Conservation (phyloP, 2,113 vertebrate species). For the Gulo gulo region DNA sequence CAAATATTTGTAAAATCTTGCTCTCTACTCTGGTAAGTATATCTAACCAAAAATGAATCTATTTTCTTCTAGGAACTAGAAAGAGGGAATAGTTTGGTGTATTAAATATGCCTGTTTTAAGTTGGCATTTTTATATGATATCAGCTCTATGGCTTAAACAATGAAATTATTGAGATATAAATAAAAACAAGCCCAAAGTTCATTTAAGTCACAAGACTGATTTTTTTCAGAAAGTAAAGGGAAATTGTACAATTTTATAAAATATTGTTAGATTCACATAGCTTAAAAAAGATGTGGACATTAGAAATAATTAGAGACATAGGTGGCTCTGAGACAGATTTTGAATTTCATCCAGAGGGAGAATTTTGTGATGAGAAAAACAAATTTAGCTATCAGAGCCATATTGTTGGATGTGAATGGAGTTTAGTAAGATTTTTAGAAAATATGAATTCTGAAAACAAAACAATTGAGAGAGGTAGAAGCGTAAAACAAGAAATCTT, state of each 20-base stretch:
- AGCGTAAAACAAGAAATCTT: not conserved
- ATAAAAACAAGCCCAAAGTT: not conserved
- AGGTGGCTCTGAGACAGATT: not conserved
- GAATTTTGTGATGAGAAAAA: constrained; percentile 37
- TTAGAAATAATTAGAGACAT: not conserved
- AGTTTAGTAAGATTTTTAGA: not conserved
- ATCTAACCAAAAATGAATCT: not conserved
- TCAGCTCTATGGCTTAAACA: not conserved
- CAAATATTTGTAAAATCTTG: not conserved
- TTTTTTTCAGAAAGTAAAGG: not conserved
- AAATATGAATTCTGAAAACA: not conserved
- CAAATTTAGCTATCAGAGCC: not conserved
- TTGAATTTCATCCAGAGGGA: not conserved
- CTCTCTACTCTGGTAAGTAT: not conserved
- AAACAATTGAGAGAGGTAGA: not conserved
- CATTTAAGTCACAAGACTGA: not conserved
- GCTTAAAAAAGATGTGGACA: not conserved
- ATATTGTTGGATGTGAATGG: not conserved
- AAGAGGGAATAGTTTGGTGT: not conserved
- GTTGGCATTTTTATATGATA: not conserved
- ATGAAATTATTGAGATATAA: constrained; percentile 16
- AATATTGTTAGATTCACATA: not conserved
- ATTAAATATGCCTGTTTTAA: not conserved
- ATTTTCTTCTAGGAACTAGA: not conserved
- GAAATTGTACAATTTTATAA: not conserved